Conservation (phyloP, 2,888 invertebrate species). For the Aquatica leii region DNA sequence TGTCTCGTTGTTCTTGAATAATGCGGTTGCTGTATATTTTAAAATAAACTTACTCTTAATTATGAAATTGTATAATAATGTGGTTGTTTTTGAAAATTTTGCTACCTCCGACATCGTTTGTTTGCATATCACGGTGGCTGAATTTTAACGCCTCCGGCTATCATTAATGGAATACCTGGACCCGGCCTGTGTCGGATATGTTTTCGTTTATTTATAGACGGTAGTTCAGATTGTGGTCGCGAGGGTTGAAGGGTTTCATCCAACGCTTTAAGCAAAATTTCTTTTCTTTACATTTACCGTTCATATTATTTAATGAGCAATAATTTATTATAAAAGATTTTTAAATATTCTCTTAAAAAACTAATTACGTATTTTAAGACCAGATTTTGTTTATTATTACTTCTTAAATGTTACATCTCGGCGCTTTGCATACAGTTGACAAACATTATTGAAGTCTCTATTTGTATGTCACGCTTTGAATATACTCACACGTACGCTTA, state of each 20-base stretch:
- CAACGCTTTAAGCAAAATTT: conserved; percentile 21
- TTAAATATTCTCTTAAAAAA: conserved; percentile 28
- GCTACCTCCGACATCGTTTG: conserved; percentile 8
- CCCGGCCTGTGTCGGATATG: conserved; percentile 44
- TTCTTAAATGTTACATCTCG: conserved; percentile 44
- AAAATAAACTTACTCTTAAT: background rate
- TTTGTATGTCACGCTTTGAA: conserved; percentile 35
- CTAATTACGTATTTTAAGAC: conserved; percentile 37
- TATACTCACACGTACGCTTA: conserved; percentile 37
- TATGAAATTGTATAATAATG: conserved; percentile 14
- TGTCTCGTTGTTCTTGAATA: conserved; percentile 6
- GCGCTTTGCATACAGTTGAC: conserved; percentile 30
- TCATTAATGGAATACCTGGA: conserved; percentile 51
- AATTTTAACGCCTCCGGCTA: conserved; percentile 39
- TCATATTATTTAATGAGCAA: background rate
- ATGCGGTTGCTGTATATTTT: background rate
- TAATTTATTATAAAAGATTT: conserved; percentile 13
- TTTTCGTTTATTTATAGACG: conserved; percentile 45
- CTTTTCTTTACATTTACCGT: conserved; percentile 22
- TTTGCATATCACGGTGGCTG: conserved; percentile 15
- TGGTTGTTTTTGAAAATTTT: conserved; percentile 5
- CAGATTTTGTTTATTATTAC: conserved; percentile 36
- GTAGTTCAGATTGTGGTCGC: conserved; percentile 40
- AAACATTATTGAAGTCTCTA: conserved; percentile 28
- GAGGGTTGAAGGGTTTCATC: conserved; percentile 22